Evolutionary conservation across 2,797 vertebrate genomes (phyloP), one percentile per base, ranked within the genome.

Genomic region (Moxostoma hubbsi): DNA sequence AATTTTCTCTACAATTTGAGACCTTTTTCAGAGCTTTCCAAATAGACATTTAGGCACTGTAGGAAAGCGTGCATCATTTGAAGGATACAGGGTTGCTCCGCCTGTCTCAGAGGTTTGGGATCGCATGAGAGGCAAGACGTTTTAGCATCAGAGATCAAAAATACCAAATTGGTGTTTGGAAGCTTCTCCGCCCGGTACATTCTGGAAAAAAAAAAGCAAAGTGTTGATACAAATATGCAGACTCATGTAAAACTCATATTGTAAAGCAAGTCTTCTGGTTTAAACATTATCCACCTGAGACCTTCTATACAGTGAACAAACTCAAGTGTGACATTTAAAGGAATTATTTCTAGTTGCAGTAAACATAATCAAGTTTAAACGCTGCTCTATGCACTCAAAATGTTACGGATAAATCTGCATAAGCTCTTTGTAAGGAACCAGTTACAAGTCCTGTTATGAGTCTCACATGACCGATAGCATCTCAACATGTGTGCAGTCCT

Each of bases 51-150:
- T 36, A 36, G 36, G 36, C 36, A 36, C 36, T 61, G 58, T 36
- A 36, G 6, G 24, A 62, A 24, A 43, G 10, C 2, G 6, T 10
- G 24, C 12, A 12, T 63, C 13, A 64, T n/a, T 59, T 64, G 90
- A 96, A 99, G 96, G 98, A 99, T 99, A 99, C 97, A 99, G 51
- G 96, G 96, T 89, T 99, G 98, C 80, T 99, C 97, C 0, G 98
- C 97, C 89, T 99, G 98, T 88, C 95, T 94, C 61, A 99, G 92
- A 0, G 95, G 94, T 70, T 94, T 94, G 45, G 96, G 92, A 89
- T 98, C 96, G 85, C 98, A 99, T 1, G 95, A 94, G 75, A 94
- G 94, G 88, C 98, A 99, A 1, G 96, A 97, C 12, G 92, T 93
- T 87, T 94, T 96, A 88, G 95, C 97, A 86, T 99, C 98, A 11